These are phyloP conservation scores for Sinelater perroti DNA, from an alignment of 2,888 invertebrate species.

Conservation along the genomic window DNA sequence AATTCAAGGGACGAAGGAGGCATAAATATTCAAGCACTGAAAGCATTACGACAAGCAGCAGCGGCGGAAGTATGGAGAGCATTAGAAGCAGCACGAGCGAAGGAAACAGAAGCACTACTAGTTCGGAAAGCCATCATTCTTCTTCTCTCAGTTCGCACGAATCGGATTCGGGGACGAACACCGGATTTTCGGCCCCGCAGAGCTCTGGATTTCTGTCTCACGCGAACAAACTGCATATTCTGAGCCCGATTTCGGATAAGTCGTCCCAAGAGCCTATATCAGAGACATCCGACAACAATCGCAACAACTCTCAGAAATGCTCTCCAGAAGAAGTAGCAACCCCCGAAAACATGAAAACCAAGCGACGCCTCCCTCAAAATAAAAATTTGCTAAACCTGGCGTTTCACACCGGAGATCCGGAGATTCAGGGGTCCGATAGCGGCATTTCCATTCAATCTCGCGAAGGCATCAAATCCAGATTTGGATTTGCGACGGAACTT, in stretches of 20 bases:
- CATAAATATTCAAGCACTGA: constrained; percentile 80
- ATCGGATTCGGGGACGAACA: constrained; percentile 78
- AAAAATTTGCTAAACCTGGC: constrained; percentile 77
- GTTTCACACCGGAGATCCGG: constrained; percentile 73
- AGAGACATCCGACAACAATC: constrained; percentile 83
- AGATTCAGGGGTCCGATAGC: constrained; percentile 87
- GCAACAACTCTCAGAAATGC: constrained; percentile 79
- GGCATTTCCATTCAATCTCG: constrained; percentile 88
- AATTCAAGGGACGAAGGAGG: constrained; percentile 73
- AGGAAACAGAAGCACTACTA: constrained; percentile 85
- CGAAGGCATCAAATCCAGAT: constrained; percentile 76
- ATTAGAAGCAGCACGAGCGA: constrained; percentile 87
- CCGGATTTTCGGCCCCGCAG: constrained; percentile 67
- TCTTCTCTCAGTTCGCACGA: constrained; percentile 87
- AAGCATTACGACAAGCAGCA: constrained; percentile 88
- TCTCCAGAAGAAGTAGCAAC: constrained; percentile 72
- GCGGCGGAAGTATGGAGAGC: constrained; percentile 89
- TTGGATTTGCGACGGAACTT: constrained; percentile 53
- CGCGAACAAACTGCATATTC: constrained; percentile 80
- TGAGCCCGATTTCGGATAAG: constrained; percentile 90
- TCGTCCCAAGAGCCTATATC: constrained; percentile 87
- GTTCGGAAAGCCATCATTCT: constrained; percentile 84
- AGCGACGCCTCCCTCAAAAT: constrained; percentile 76
- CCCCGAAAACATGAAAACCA: constrained; percentile 65
- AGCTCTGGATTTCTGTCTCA: constrained; percentile 74